Evolutionary conservation across 1,140 invertebrate genomes (phyloP), one percentile per base, ranked within the genome.

Genomic region (Monochamus saltuarius): DNA sequence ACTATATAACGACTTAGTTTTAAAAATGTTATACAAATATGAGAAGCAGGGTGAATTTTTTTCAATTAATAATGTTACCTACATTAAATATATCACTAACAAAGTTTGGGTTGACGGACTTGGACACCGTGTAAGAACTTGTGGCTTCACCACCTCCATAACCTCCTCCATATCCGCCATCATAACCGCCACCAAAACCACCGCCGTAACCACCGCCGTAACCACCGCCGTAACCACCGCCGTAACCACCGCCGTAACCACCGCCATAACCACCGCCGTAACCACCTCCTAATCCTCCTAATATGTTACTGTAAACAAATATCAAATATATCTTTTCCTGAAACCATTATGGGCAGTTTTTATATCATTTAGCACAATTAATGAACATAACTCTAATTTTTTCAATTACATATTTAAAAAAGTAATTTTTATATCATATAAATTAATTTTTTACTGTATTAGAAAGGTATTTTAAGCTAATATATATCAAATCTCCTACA

Each of bases 81-180:
- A 61, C 62, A 64, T 60, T 60, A 39, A 64, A 64, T 13, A 64
- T 64, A 29, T 64, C 58, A 19, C 56, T 56, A 43, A 61, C 42
- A 17, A 64, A 37, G 38, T 58, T 22, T 7, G 37, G 37, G 35
- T 53, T 60, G 14, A 19, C 53, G 36, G 47, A 37, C 50, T 63
- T 63, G 4, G 49, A 42, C 9, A 62, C 50, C 2, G 54, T 50
- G n/a, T 39, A 55, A 10, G 45, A 56, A 17, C 49, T 43, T 8
- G 29, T 38, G 35, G 40, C 50, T 4, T 29, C 8, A 16, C 4
- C 17, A 22, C 53, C 53, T 34, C 54, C 62, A 47, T 47, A 46
- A n/a, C 34, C 54, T 29, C 53, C 57, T 34, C 57, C 57, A 61
- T 45, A 47, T 29, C 53, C 57, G 13, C 57, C 57, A 56, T 37